phyloP scores from a whole-genome alignment of 2,113 vertebrate genomes.

The Eulacestoma nigropectus region DNA sequence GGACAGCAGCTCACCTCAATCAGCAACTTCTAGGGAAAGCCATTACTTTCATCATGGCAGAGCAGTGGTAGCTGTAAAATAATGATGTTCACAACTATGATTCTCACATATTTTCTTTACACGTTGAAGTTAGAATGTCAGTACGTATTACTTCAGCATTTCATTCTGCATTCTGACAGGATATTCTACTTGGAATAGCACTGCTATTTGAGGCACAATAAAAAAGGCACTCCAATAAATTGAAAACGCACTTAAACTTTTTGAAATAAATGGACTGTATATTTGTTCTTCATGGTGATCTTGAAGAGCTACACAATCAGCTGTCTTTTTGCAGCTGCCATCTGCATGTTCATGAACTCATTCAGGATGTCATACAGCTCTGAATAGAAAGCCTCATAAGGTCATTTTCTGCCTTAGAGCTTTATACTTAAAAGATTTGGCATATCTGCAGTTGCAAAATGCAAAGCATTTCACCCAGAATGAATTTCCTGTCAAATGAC shows the following conservation, averaged over 20 bases:
- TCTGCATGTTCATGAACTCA: slow-evolving; percentile 21
- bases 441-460: slow-evolving; percentile 19
- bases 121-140: neutral
- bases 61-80: neutral
- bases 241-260: neutral
- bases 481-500: slow-evolving; percentile 27
- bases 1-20: neutral
- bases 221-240: neutral
- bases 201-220: neutral
- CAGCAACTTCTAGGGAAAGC: neutral
- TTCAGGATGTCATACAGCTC: neutral
- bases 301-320: slow-evolving; percentile 37
- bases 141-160: neutral
- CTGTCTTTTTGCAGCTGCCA: slow-evolving; percentile 6
- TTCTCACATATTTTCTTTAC: neutral
- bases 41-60: neutral
- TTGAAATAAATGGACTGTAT: neutral
- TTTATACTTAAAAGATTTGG: slow-evolving; percentile 2
- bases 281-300: slow-evolving; percentile 32
- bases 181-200: neutral
- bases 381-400: slow-evolving; percentile 19
- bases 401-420: slow-evolving; percentile 40
- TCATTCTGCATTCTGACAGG: slow-evolving; percentile 2
- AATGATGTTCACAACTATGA: neutral
- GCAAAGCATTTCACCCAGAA: neutral